A percentile compares a stretch with the other conserved stretches of the same genome.
These are phyloP conservation scores for Lingula anatina DNA, from an alignment of 2,888 invertebrate genomes.

Conservation along the genomic window DNA sequence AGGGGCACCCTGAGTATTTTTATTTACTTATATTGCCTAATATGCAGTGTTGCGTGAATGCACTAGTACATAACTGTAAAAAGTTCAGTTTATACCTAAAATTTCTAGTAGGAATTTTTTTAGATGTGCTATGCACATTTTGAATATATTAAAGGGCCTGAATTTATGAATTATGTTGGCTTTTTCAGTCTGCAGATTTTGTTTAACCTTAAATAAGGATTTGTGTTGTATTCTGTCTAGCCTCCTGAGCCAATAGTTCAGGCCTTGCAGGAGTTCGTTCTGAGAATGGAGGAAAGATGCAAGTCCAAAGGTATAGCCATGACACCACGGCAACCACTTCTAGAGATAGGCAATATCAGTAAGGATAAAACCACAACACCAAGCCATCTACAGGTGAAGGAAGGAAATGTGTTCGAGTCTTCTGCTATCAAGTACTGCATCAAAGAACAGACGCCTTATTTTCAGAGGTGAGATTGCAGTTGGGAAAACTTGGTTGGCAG, in stretches of 20 bases:
- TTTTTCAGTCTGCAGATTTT: not conserved
- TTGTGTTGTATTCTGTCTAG: conserved; percentile 10
- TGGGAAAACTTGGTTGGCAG: not conserved
- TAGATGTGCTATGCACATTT: too few relatives aligned
- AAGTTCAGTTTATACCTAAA: too few relatives aligned
- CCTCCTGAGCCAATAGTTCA: conserved; percentile 23
- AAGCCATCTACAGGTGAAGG: conserved; percentile 12
- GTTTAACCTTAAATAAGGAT: not conserved
- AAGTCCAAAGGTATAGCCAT: conserved; percentile 6
- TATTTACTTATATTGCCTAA: too few relatives aligned
- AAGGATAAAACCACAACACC: conserved; percentile 8
- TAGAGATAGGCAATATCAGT: too few relatives aligned
- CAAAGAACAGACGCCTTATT: conserved; percentile 25
- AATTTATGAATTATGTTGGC: too few relatives aligned
- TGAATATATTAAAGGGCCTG: too few relatives aligned
- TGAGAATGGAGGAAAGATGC: conserved; percentile 17
- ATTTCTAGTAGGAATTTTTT: too few relatives aligned
- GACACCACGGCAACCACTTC: too few relatives aligned
- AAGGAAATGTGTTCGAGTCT: conserved; percentile 29
- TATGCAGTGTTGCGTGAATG: too few relatives aligned
- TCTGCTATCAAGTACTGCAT: conserved; percentile 28
- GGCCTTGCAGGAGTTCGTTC: conserved; percentile 22
- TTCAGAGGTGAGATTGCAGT: conserved; percentile 16
- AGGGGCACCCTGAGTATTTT: too few relatives aligned
- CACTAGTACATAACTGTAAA: too few relatives aligned